Percentiles rank a stretch among this genome's conserved stretches.
Evolutionary conservation across 2,113 vertebrate genomes (phyloP).

Genomic region (Xiphorhynchus elegans): DNA sequence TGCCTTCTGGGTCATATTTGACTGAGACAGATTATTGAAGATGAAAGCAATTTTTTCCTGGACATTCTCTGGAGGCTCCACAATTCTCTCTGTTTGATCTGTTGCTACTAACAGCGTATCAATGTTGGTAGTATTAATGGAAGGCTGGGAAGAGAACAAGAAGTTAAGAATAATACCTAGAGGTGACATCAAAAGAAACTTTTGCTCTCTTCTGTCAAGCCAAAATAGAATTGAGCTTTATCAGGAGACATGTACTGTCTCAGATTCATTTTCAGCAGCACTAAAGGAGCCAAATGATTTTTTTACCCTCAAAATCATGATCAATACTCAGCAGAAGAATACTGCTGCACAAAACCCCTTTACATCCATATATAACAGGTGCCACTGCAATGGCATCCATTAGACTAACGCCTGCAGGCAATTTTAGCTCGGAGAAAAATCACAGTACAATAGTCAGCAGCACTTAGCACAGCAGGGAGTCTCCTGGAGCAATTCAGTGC

Average conservation of each 20-base stretch:
- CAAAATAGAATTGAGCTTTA: background rate
- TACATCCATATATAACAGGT: background rate
- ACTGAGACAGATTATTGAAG: slow-evolving; percentile 98
- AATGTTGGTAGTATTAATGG: slow-evolving; percentile 99
- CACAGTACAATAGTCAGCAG: background rate
- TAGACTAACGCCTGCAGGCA: background rate
- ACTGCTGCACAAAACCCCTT: background rate
- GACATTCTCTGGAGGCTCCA: slow-evolving; percentile 96
- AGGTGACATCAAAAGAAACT: background rate
- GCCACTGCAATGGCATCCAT: background rate
- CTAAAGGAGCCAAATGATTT: background rate
- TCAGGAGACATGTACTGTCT: background rate
- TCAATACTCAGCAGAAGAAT: background rate
- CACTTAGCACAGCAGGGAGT: background rate
- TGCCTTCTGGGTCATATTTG: slow-evolving; percentile 99
- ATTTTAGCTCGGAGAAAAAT: background rate
- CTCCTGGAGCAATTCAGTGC: background rate
- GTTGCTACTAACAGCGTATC: slow-evolving; percentile 97
- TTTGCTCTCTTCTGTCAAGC: background rate
- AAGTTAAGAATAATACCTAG: background rate
- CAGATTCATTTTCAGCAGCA: background rate
- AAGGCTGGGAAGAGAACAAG: slow-evolving; percentile 81
- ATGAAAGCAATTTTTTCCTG: slow-evolving; percentile 99
- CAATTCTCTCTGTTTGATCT: slow-evolving; percentile 95
- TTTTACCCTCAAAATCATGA: background rate